These are phyloP conservation scores for Congeria kusceri DNA, from an alignment of 2,888 invertebrate genomes.

Conservation along the genomic window DNA sequence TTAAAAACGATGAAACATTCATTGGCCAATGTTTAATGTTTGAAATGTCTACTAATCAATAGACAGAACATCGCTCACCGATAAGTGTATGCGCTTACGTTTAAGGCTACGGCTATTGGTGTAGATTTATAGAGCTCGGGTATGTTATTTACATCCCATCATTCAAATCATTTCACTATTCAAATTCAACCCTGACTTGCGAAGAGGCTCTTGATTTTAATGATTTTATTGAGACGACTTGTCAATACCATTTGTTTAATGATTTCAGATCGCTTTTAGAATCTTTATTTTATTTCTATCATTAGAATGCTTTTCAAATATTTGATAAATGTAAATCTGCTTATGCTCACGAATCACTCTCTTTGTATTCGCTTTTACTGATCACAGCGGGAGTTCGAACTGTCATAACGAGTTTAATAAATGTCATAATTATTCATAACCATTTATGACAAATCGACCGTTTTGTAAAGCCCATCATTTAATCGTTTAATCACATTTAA, in stretches of 20 bases:
- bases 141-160: not conserved
- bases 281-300: not conserved
- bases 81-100: too few relatives aligned
- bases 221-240: constrained; percentile 20
- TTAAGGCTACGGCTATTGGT: too few relatives aligned
- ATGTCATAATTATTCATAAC: constrained; percentile 36
- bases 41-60: too few relatives aligned
- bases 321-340: constrained; percentile 17
- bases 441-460: constrained; percentile 13
- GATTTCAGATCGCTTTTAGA: constrained; percentile 18
- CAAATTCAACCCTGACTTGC: not conserved
- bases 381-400: constrained; percentile 7
- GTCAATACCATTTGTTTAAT: constrained; percentile 48
- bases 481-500: constrained; percentile 19
- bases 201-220: constrained; percentile 21
- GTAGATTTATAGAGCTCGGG: too few relatives aligned
- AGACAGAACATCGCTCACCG: too few relatives aligned
- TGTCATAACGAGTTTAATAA: constrained; percentile 32
- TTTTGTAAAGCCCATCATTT: constrained; percentile 2
- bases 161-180: not conserved
- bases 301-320: constrained; percentile 36
- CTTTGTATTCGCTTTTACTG: not conserved
- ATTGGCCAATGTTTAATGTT: constrained; percentile 15
- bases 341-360: not conserved
- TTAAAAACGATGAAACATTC: constrained; percentile 31